phyloP scores from a whole-genome alignment of 2,888 invertebrate genomes.

The Lottia scabra region DNA sequence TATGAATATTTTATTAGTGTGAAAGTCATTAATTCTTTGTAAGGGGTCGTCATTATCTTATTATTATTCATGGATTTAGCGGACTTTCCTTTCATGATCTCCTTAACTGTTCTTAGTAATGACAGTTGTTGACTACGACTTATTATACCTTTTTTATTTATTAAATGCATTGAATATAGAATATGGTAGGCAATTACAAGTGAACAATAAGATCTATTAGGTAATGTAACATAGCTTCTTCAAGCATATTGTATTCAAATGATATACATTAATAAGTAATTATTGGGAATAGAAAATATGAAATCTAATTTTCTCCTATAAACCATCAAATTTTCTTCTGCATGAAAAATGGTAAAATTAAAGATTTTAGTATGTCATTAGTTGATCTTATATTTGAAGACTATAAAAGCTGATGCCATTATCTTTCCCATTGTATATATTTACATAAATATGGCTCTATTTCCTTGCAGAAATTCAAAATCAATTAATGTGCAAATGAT shows the following conservation, averaged over 20 bases:
- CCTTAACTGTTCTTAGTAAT: neutral
- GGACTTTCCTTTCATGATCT: conserved; percentile 4
- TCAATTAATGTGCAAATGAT: conserved; percentile 3
- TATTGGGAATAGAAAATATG: no score
- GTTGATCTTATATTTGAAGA: neutral
- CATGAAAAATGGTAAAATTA: no score
- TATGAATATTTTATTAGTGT: conserved; percentile 5
- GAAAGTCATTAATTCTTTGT: conserved; percentile 4
- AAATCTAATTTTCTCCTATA: no score
- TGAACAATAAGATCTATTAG: no score
- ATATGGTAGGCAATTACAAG: no score
- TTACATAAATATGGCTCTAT: neutral
- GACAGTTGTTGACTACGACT: conserved; percentile 1
- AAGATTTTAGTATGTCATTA: no score
- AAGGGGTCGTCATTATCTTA: conserved; percentile 4
- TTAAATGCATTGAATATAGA: no score
- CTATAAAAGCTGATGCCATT: conserved; percentile 1
- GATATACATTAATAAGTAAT: no score
- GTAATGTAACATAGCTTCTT: no score
- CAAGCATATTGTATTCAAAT: no score
- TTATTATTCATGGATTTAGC: conserved; percentile 5
- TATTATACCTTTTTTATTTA: no score
- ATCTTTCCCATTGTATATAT: conserved; percentile 4
- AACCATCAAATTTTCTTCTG: no score
- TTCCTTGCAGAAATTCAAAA: conserved; percentile 4